These are phyloP conservation scores for Epinotia demarniana DNA, from an alignment of 2,888 invertebrate genomes.

Conservation along the genomic window DNA sequence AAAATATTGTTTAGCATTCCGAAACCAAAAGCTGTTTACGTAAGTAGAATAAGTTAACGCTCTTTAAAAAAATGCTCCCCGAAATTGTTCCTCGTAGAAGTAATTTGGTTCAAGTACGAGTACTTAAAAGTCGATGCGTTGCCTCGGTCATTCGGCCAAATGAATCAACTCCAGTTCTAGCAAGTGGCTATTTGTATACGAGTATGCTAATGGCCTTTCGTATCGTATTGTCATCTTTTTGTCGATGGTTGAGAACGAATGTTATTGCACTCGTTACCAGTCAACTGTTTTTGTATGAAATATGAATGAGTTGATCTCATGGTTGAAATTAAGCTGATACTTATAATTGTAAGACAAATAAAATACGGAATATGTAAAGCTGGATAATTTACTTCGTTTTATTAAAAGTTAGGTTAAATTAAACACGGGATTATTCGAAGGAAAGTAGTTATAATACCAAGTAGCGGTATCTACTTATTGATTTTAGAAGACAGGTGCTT, in stretches of 20 bases:
- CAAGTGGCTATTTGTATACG: background rate
- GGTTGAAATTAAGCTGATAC: background rate
- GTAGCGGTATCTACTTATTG: background rate
- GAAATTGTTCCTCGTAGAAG: background rate
- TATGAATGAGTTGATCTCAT: background rate
- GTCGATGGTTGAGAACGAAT: conserved; percentile 19
- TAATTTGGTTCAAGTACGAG: background rate
- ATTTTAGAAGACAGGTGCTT: background rate
- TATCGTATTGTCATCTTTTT: conserved; percentile 19
- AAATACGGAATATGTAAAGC: too few species aligned
- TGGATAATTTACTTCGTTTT: too few species aligned
- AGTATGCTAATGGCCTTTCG: conserved; percentile 22
- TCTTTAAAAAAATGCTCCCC: background rate
- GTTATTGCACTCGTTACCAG: conserved; percentile 1
- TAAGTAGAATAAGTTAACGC: background rate
- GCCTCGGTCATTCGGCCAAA: conserved; percentile 7
- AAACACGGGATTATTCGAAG: too few species aligned
- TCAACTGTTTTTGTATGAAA: background rate
- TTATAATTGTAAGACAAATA: background rate
- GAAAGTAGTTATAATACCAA: too few species aligned
- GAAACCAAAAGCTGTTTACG: background rate
- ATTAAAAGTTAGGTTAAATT: too few species aligned
- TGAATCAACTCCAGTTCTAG: background rate
- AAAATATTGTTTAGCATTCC: background rate
- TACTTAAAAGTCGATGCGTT: background rate